Base-by-base conservation (phyloP, 2,888 invertebrate species). In the Chymomyza caudatula region DNA sequence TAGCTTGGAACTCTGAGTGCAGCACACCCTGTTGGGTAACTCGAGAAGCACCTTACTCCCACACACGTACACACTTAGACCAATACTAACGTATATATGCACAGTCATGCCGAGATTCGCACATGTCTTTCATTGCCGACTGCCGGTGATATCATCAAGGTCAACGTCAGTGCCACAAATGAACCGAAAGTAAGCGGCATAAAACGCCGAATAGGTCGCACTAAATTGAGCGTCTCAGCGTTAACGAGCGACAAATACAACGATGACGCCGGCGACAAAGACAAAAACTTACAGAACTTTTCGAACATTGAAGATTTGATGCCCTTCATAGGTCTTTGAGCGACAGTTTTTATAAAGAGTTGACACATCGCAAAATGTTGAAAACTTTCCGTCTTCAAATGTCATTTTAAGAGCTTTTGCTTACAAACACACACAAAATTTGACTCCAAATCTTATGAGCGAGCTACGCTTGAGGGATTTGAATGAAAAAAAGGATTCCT, bases 191-290 rank as follows among this genome's bases (percentile, higher is more conserved):
- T 78, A 68, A 69, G 60, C 70, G 60, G 68, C 57, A 60, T 71
- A 60, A 78, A 69, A 69, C 65, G 69, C 72, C 76, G 65, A 74
- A 78, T 69, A 65, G 74, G 70, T 74, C 72, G 71, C 80, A 76
- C 83, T 73, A 83, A 80, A 83, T 80, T 79, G 78, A 83, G 83
- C 83, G 83, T 83, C 79, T 80, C 79, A 77, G 83, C 71, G 83
- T 80, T 80, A 80, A 80, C 80, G 71, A 70, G 66, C 54, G 53
- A 20, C 68, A 71, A 51, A 5, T 15, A 22, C 51, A 20, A 51
- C 22, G 51, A 51, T 20, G 74, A 73, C 75, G 67, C 67, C 75
- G 72, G 63, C 66, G 13, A 6, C 51, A 13, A 51, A 47, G 19
- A 47, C 47, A 47, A 13, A 47, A 47, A 44, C 8, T 5, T 8